Evolutionary conservation across 2,797 vertebrate species (phyloP).

Genomic region (Alcedo quadribrachys): DNA sequence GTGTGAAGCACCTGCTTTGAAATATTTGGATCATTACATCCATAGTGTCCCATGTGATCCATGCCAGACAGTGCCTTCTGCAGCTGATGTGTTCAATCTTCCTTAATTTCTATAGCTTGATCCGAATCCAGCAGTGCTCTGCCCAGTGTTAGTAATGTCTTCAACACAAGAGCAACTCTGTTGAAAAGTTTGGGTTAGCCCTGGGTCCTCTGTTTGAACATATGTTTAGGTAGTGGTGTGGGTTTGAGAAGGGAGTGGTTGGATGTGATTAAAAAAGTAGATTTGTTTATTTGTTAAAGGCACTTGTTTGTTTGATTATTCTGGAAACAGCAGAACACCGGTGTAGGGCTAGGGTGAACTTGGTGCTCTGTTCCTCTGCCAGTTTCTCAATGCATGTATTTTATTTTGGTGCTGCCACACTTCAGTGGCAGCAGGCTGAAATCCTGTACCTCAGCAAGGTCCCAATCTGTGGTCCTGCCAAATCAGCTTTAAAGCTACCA

Average conservation of each 20-base stretch:
- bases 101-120: fast-evolving
- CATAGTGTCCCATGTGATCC: neutral
- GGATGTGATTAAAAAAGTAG: neutral
- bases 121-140: neutral
- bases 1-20: neutral
- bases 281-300: neutral
- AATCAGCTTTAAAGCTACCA: neutral
- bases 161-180: neutral
- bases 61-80: neutral
- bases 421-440: neutral
- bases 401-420: neutral
- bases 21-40: neutral
- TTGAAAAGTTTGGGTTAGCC: neutral
- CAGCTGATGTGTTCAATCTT: fast-evolving
- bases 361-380: neutral
- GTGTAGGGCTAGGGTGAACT: neutral
- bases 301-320: neutral
- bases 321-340: neutral
- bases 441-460: neutral
- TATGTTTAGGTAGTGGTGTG: fast-evolving
- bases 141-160: fast-evolving
- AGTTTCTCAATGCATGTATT: neutral
- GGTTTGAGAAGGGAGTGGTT: neutral
- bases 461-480: fast-evolving
- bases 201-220: neutral